Conservation (phyloP, 1,140 invertebrate species). For the Cephus cinctus region DNA sequence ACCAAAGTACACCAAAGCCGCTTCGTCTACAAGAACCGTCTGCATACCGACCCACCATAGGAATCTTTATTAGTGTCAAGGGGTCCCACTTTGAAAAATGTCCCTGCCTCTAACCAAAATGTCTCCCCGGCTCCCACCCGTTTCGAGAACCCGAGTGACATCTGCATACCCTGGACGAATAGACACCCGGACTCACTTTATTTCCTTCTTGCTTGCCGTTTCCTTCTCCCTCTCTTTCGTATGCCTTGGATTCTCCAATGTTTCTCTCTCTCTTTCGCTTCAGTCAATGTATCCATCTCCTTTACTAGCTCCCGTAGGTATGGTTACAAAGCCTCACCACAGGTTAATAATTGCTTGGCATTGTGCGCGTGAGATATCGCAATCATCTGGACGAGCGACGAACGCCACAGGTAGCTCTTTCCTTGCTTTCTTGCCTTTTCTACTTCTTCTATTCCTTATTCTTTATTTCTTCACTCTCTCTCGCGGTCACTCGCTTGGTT, state of each 20-base stretch:
- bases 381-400: slow-evolving; percentile 37
- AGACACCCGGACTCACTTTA: slow-evolving; percentile 5
- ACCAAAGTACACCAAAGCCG: too few species aligned
- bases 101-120: slow-evolving; percentile 25
- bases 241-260: neutral
- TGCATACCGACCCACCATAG: slow-evolving; percentile 20
- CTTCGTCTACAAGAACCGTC: slow-evolving; percentile 25
- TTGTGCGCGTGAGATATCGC: slow-evolving; percentile 38
- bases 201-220: neutral
- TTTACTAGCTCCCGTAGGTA: slow-evolving; percentile 3
- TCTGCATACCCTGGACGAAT: slow-evolving; percentile 19
- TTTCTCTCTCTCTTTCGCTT: neutral
- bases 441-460: too few species aligned
- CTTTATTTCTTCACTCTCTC: too few species aligned
- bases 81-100: slow-evolving; percentile 34
- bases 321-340: slow-evolving; percentile 18
- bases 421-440: too few species aligned
- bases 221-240: neutral
- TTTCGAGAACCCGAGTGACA: slow-evolving; percentile 33
- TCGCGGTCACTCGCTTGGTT: too few species aligned
- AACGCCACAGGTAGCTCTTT: too few species aligned
- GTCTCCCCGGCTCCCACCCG: slow-evolving; percentile 25
- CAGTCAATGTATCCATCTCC: neutral
- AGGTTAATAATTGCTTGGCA: slow-evolving; percentile 42
- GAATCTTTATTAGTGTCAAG: slow-evolving; percentile 45